Percentiles rank a stretch among this genome's conserved stretches.
Conservation (phyloP, 1,140 invertebrate genomes). For the Charaxes varanes region DNA sequence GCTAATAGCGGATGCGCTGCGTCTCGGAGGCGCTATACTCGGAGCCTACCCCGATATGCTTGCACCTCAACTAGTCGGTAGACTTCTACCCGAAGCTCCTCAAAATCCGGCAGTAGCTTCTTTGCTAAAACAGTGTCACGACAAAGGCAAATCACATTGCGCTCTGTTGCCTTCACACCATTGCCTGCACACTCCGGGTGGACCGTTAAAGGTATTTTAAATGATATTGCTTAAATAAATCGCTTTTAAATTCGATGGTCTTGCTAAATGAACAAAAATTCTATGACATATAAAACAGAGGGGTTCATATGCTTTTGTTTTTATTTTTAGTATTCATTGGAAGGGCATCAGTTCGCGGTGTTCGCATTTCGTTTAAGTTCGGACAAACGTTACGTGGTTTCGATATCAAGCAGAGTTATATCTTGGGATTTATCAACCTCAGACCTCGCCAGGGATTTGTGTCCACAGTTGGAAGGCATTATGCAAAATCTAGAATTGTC, state of each 20-base stretch:
- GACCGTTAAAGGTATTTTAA: conserved; percentile 88
- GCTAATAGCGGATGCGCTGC: conserved; percentile 94
- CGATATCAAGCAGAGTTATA: conserved; percentile 97
- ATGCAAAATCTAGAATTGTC: conserved; percentile 96
- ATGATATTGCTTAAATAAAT: conserved; percentile 1
- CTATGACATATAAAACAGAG: too few relatives aligned
- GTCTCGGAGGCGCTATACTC: conserved; percentile 92
- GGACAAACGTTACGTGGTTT: conserved; percentile 95
- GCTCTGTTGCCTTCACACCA: conserved; percentile 94
- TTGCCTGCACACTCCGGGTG: conserved; percentile 97
- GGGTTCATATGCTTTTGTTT: conserved; percentile 17
- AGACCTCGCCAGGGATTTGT: conserved; percentile 92
- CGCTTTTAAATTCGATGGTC: too few relatives aligned
- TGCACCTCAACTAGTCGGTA: conserved; percentile 93
- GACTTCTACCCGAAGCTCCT: conserved; percentile 93
- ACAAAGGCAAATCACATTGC: conserved; percentile 89
- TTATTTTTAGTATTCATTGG: conserved; percentile 89
- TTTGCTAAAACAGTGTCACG: conserved; percentile 92
- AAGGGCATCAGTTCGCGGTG: conserved; percentile 98
- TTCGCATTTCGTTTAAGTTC: conserved; percentile 95
- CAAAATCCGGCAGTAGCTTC: conserved; percentile 88
- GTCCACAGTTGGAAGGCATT: conserved; percentile 94
- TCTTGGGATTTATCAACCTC: conserved; percentile 97
- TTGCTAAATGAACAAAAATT: too few relatives aligned
- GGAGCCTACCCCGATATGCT: conserved; percentile 96